phyloP scores from a whole-genome alignment of 2,888 invertebrate genomes.

The Drosophila longiperda region DNA sequence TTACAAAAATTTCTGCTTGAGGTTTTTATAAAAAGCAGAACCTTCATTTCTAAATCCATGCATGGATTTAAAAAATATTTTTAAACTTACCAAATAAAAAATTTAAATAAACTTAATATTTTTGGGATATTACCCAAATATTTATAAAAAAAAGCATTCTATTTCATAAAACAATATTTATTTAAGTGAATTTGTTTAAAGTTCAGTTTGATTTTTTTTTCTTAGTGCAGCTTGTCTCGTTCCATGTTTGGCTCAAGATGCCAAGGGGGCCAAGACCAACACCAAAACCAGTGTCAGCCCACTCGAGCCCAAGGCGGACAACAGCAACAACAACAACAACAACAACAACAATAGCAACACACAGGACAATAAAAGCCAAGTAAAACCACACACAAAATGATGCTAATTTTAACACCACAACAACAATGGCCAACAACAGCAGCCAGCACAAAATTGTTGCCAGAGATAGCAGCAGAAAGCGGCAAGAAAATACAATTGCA shows the following conservation, averaged over 20 bases:
- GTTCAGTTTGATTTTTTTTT: background rate
- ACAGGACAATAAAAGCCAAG: conserved; percentile 58
- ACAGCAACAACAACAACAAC: conserved; percentile 7
- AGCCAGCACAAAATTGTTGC: conserved; percentile 26
- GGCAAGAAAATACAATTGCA: conserved; percentile 72
- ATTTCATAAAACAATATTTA: background rate
- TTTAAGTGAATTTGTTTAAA: background rate
- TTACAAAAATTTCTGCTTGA: background rate
- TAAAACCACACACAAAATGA: conserved; percentile 63
- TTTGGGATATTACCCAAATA: background rate
- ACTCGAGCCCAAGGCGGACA: conserved; percentile 45
- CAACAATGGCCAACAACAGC: conserved; percentile 32
- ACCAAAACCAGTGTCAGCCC: conserved; percentile 34
- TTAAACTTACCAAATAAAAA: background rate
- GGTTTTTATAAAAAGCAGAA: background rate
- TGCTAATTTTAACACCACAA: conserved; percentile 71
- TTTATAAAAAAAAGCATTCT: background rate
- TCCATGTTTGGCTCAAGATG: conserved; percentile 50
- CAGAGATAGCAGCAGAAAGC: conserved; percentile 24
- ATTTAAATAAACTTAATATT: background rate
- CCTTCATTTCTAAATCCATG: no score
- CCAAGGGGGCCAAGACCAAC: conserved; percentile 43
- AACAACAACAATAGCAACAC: background rate
- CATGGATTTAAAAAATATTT: background rate
- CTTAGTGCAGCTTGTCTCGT: conserved; percentile 17